Percentiles rank a stretch among this genome's conserved stretches.
Conservation (phyloP, 2,113 vertebrate genomes). For the Oceanites oceanicus region DNA sequence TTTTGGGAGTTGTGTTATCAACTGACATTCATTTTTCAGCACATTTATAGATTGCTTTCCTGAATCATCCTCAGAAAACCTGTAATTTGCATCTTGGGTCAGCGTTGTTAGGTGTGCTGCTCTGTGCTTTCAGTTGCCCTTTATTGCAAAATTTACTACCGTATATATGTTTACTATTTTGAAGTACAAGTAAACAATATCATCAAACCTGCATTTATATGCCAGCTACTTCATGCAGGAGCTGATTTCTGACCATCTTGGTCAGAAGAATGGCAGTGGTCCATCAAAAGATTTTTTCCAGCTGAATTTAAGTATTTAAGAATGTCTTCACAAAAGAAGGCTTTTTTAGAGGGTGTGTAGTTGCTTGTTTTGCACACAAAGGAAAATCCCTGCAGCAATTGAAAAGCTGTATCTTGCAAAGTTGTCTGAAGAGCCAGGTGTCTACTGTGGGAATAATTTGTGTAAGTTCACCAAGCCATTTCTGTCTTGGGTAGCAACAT, state of each 20-base stretch:
- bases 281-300: background rate
- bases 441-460: background rate
- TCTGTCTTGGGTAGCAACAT: background rate
- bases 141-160: conserved; percentile 27
- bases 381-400: background rate
- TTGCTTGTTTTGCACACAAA: background rate
- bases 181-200: conserved; percentile 37
- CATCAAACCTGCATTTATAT: conserved; percentile 37
- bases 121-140: background rate
- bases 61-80: conserved; percentile 44
- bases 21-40: conserved; percentile 37
- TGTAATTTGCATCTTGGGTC: conserved; percentile 55
- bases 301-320: background rate
- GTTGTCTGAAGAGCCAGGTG: background rate
- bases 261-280: background rate
- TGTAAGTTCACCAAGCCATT: background rate
- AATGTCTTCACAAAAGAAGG: background rate
- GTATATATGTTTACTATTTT: conserved; percentile 2
- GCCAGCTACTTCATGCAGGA: background rate
- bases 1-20: conserved; percentile 44
- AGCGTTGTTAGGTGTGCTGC: background rate
- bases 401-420: background rate
- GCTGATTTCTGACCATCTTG: conserved; percentile 1
- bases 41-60: conserved; percentile 35
- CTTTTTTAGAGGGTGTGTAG: background rate